phyloP scores from a whole-genome alignment of 2,888 invertebrate species.

The Rhagonycha lutea region DNA sequence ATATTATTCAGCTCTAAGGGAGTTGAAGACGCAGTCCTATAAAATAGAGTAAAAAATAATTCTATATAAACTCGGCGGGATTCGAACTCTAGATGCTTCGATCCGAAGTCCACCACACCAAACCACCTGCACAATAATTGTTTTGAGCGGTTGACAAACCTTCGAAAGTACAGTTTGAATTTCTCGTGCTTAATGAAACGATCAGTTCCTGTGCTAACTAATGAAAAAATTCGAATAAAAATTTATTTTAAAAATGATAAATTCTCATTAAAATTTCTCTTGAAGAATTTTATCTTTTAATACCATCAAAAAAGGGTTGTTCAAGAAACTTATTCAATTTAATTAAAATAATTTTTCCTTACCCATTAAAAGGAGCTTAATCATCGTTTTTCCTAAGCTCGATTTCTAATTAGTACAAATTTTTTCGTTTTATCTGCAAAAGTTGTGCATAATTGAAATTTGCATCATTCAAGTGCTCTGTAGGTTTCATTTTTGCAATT shows the following conservation, averaged over 20 bases:
- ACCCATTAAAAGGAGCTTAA: neutral
- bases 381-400: neutral
- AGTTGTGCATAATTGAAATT: neutral
- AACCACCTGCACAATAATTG: neutral
- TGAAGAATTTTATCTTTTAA: neutral
- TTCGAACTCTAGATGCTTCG: too few relatives aligned
- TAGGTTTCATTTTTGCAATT: neutral
- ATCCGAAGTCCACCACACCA: too few relatives aligned
- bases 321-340: neutral
- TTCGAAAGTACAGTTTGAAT: neutral
- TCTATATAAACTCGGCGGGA: too few relatives aligned
- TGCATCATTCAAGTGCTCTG: neutral
- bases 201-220: neutral
- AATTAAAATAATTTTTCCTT: neutral
- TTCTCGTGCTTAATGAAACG: neutral
- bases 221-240: neutral
- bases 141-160: neutral
- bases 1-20: too few relatives aligned
- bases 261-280: neutral
- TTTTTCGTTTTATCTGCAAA: neutral
- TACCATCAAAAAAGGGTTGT: neutral
- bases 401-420: neutral
- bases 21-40: too few relatives aligned
- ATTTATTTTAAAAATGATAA: neutral
- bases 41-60: too few relatives aligned